These are phyloP conservation scores for Potamilus streckersoni DNA, from an alignment of 1,140 invertebrate genomes.

Conservation along the genomic window DNA sequence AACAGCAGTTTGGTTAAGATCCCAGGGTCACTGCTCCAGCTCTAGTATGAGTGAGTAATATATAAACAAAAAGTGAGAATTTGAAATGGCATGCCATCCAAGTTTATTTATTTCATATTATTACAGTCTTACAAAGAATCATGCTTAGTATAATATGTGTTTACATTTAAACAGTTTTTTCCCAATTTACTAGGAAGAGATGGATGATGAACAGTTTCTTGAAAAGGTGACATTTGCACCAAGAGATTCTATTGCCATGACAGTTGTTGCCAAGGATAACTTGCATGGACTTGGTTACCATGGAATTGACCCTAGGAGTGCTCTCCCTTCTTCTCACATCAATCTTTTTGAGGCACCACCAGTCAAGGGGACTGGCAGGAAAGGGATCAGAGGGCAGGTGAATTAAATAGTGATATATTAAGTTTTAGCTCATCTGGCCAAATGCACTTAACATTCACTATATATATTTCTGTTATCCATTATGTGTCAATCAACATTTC, in stretches of 20 bases:
- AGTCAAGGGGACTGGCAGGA: slow-evolving; percentile 40
- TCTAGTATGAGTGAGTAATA: too few relatives aligned
- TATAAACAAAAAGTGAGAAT: too few relatives aligned
- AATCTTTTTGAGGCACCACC: slow-evolving; percentile 56
- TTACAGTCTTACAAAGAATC: too few relatives aligned
- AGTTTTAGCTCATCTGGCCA: background rate
- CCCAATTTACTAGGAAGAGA: slow-evolving; percentile 65
- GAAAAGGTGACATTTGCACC: slow-evolving; percentile 88
- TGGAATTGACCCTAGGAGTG: slow-evolving; percentile 73
- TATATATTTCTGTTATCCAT: background rate
- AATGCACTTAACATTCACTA: too few relatives aligned
- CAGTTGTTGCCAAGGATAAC: slow-evolving; percentile 80
- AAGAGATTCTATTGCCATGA: slow-evolving; percentile 78
- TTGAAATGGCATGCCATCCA: too few relatives aligned
- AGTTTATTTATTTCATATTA: too few relatives aligned
- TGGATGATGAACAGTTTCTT: slow-evolving; percentile 74
- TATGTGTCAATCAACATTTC: background rate
- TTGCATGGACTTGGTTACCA: slow-evolving; percentile 83
- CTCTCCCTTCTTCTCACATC: slow-evolving; percentile 53
- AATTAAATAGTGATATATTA: slow-evolving; percentile 4
- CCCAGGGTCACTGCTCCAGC: too few relatives aligned
- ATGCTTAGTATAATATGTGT: background rate
- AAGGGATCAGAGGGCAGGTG: slow-evolving; percentile 84
- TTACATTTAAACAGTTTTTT: background rate
- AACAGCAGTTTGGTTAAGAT: too few relatives aligned